A percentile compares a stretch with the other conserved stretches of the same genome.
Conservation (phyloP, 1,140 invertebrate genomes). For the Theocolax elegans region DNA sequence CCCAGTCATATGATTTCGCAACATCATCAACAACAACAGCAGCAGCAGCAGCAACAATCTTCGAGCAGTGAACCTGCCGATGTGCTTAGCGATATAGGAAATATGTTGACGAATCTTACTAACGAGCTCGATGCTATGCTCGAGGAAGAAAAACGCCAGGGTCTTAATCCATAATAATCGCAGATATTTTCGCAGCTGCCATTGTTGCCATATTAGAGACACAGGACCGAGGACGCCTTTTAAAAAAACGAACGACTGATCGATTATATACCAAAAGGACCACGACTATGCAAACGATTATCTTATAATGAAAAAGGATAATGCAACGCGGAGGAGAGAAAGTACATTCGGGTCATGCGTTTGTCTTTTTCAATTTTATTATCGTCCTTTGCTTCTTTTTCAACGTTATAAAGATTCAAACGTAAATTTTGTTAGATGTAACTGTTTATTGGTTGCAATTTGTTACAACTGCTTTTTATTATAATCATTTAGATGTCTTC, state of each 20-base stretch:
- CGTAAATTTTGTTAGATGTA: too few relatives aligned
- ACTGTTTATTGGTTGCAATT: too few relatives aligned
- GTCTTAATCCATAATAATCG: conserved; percentile 69
- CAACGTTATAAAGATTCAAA: neutral
- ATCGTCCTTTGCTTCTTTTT: too few relatives aligned
- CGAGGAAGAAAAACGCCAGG: conserved; percentile 88
- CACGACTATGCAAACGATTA: neutral
- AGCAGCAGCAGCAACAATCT: conserved; percentile 40
- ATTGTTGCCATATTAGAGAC: conserved; percentile 51
- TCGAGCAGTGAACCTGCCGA: conserved; percentile 78
- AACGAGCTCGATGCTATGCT: conserved; percentile 95
- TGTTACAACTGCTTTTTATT: too few relatives aligned
- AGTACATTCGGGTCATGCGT: neutral
- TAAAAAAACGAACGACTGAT: neutral
- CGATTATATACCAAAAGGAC: neutral
- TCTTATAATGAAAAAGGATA: neutral
- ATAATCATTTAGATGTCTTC: too few relatives aligned
- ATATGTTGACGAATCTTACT: conserved; percentile 94
- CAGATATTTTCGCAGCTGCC: conserved; percentile 11
- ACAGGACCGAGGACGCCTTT: conserved; percentile 24
- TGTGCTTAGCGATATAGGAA: conserved; percentile 95
- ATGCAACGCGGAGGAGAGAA: neutral
- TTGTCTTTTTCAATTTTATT: neutral
- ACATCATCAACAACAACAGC: conserved; percentile 15
- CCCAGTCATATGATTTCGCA: conserved; percentile 52